Percentiles rank a stretch among this genome's conserved stretches.
These are phyloP conservation scores for Podarcis siculus DNA, from an alignment of 2,797 vertebrate genomes.

Conservation along the genomic window DNA sequence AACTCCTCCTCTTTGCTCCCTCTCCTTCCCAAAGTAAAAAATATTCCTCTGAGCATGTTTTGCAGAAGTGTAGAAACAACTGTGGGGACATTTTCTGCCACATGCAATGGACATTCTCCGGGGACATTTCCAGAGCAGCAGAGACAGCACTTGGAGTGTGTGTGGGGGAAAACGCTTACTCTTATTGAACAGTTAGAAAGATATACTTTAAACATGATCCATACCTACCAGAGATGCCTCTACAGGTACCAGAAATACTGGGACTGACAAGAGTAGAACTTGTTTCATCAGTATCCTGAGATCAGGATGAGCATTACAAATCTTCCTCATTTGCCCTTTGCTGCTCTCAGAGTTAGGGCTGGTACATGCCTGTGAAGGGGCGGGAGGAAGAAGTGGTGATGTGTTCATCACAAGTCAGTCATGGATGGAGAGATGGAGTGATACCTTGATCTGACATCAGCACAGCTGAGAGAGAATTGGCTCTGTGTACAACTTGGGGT, in stretches of 20 bases:
- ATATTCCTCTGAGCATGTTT: not conserved
- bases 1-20: not conserved
- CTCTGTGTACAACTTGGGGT: too few relatives aligned
- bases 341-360: not conserved
- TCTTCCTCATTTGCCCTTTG: not conserved
- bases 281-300: not conserved
- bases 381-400: not conserved
- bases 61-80: conserved; percentile 20
- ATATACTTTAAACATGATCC: not conserved
- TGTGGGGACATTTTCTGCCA: conserved; percentile 22
- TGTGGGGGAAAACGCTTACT: not conserved
- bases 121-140: not conserved
- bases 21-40: conserved; percentile 24
- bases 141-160: too few relatives aligned
- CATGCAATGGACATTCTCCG: not conserved
- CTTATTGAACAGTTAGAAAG: not conserved
- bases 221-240: not conserved
- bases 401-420: not conserved
- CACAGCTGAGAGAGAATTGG: too few relatives aligned
- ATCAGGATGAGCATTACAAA: not conserved
- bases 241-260: not conserved
- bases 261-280: not conserved
- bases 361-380: not conserved
- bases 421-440: too few relatives aligned
- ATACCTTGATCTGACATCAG: too few relatives aligned